Evolutionary conservation across 2,797 vertebrate species (phyloP), one percentile per base, ranked within the genome.

Genomic region (Diplodus puntazzo): DNA sequence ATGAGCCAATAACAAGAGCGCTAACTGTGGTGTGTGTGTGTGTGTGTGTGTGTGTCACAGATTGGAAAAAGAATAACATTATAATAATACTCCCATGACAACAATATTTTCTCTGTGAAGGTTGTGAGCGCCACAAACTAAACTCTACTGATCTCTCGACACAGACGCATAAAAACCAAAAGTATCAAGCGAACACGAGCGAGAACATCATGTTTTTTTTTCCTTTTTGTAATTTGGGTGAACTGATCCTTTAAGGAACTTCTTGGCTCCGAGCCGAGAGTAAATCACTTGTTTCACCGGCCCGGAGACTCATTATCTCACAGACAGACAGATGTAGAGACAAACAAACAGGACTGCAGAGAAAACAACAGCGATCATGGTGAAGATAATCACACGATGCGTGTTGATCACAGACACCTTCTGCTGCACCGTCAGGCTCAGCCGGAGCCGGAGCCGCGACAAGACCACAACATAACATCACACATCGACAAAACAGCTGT

Each of bases 391-490:
- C 20, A 39, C 43, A 13, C 7, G 8, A 27, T 50, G 23, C n/a
- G 6, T 0, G 21, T 0, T 53, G 67, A 20, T 14, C 48, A 27
- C 2, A 8, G 5, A 55, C 60, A 21, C 23, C 49, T 17, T 16
- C 46, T 34, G 34, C 34, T 34, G 5, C 30, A 34, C 53, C 23
- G 1, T 4, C 49, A 48, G 17, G 64, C 5, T 39, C 45, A 59
- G 12, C 25, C 69, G 52, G 57, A 4, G 72, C 3, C 48, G 75
- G 77, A 60, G 57, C 64, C 69, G 64, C 72, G 42, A 46, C 76
- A 17, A 25, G 25, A 80, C 79, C 81, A 62, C 88, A 79, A 69
- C 71, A 59, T 25, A 69, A 83, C 80, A 83, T 67, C 79, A 80
- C 59, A 77, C 79, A 61, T 27, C 1, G 42, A 46, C 17, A 34